Conservation (phyloP, 2,113 vertebrate species). For the Propithecus coquereli region DNA sequence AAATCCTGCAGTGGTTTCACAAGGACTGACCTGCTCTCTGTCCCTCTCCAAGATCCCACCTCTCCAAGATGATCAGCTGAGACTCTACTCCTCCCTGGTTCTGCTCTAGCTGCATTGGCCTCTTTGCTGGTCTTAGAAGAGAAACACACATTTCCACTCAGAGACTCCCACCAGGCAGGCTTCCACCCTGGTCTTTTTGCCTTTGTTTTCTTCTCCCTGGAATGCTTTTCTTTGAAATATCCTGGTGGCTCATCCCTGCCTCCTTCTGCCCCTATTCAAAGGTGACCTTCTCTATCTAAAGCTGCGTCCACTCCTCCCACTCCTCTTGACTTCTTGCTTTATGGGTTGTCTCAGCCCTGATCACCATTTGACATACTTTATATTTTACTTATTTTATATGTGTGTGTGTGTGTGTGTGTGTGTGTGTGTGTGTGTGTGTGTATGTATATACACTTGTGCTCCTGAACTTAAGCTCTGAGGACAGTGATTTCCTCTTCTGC, state of each 20-base stretch:
- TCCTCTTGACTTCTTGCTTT: not conserved
- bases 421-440: too few species aligned
- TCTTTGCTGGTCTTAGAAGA: not conserved
- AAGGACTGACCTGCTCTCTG: not conserved
- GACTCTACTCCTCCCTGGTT: too few species aligned
- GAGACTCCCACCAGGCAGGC: not conserved
- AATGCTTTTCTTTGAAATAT: not conserved
- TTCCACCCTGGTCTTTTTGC: not conserved
- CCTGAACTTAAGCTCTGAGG: not conserved
- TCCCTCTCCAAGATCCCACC: not conserved
- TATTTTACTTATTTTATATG: not conserved
- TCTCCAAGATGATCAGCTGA: not conserved
- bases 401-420: not conserved
- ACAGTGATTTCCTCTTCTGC: not conserved
- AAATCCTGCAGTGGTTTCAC: not conserved
- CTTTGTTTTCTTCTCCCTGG: not conserved
- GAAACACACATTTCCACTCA: fast-evolving
- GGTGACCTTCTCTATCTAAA: not conserved
- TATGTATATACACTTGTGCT: not conserved
- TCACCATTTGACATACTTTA: not conserved
- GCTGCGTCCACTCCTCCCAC: too few species aligned
- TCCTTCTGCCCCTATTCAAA: not conserved
- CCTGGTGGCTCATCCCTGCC: not conserved
- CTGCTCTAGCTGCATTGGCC: not conserved
- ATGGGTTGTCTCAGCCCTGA: not conserved